Evolutionary conservation across 2,888 invertebrate species (phyloP), one percentile per base, ranked within the genome.

Genomic region (Drosophila niveifrons): DNA sequence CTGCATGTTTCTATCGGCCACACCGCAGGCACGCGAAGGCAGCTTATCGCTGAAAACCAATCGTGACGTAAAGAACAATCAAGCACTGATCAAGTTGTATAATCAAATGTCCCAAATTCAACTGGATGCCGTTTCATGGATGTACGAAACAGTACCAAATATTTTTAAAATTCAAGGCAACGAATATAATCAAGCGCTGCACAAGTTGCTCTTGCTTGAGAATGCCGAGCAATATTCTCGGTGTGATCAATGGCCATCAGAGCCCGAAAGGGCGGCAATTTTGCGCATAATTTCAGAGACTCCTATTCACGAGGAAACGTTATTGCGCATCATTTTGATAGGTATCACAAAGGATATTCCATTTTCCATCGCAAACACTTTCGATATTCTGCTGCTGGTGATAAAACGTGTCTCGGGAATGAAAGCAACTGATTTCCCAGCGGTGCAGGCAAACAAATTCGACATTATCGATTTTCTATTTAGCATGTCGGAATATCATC

Each of bases 401-500:
- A 95, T 98, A 48, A 95, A 96, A 55, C 93, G 98, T 78, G 97
- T 98, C 0, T 97, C 98, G 18, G 94, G 95, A 0, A 94, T 97
- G 79, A 95, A 96, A 2, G 93, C 94, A 9, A 95, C 96, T 46
- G 96, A 96, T 57, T 95, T 95, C 72, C 94, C 95, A 11, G 95
- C 96, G 0, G 93, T 97, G 31, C 94, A 95, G 79, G 95, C 96
- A 17, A 96, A 96, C 89, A 96, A 97, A 91, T 93, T 95, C 59
- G 97, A 98, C 87, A 94, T 98, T 15, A 95, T 98, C 9, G 98
- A 98, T 89, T 95, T 97, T 70, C 94, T 98, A 79, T 97, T 99
- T 92, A 97, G 97, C 91, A 94, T 98, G 87, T 96, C 97, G 86
- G 96, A 96, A 79, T 99, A 98, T 93, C 96, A 96, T 89, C 97